Evolutionary conservation across 1,140 invertebrate genomes (phyloP).

Genomic region (Pogonomyrmex barbatus): DNA sequence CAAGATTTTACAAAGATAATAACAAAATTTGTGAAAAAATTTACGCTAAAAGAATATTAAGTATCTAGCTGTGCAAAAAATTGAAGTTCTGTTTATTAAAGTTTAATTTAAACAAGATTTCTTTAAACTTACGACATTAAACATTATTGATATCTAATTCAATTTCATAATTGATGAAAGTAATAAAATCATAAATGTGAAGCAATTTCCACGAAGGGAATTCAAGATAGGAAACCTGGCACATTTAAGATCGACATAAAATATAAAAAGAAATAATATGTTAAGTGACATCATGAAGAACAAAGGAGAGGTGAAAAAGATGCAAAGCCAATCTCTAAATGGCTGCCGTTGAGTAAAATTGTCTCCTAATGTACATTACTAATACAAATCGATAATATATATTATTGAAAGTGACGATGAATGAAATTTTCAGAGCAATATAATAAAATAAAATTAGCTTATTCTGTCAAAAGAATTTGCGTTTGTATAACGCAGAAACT

Average conservation of each 20-base stretch:
- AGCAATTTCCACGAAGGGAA: not conserved
- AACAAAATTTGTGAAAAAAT: not conserved
- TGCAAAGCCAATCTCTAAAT: conserved; percentile 26
- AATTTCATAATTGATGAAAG: not conserved
- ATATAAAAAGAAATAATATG: not conserved
- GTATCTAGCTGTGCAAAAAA: not conserved
- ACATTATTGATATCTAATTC: not conserved
- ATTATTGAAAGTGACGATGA: not conserved
- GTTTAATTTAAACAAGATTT: not conserved
- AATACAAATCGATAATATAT: conserved; percentile 13
- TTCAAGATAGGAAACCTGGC: not conserved
- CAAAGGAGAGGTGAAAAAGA: not conserved
- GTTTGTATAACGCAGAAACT: not conserved
- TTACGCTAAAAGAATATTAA: not conserved
- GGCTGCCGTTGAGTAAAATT: conserved; percentile 13
- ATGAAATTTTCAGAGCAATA: conserved; percentile 6
- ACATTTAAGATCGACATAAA: conserved; percentile 6
- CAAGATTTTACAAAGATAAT: not conserved
- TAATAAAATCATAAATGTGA: not conserved
- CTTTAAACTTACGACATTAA: not conserved
- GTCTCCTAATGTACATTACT: conserved; percentile 18
- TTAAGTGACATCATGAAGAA: not conserved
- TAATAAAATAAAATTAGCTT: not conserved
- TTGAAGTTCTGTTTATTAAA: not conserved
- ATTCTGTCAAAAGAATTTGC: not conserved